Evolutionary conservation across 2,888 invertebrate species (phyloP), one percentile per base, ranked within the genome.

Genomic region (Ganaspis brasiliensis): DNA sequence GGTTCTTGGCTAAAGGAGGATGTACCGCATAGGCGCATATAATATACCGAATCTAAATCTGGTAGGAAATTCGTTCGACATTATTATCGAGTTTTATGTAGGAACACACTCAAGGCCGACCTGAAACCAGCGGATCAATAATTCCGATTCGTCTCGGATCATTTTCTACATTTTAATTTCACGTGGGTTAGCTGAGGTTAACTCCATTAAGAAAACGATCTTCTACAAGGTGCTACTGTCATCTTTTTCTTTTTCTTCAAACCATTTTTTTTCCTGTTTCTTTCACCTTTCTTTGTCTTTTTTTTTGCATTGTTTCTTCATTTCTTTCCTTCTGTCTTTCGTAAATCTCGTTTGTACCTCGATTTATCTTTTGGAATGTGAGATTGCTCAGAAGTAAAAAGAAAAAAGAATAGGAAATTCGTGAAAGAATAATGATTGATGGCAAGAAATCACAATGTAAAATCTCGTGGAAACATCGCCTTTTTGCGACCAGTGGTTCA

Each of bases 121-220:
- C 45, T 67, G 67, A 67, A 81, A 84, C 82, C 79, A 79, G 72
- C 74, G 81, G 81, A 89, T 88, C 87, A 81, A 87, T 87, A 87
- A 88, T 83, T 74, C 79, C 81, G 84, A 88, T 88, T 86, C 83
- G 88, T 78, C 80, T 61, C 86, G 85, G 85, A 85, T 87, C 81
- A 85, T 88, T 87, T 86, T 87, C 86, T 81, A 84, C 83, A 67
- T 87, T 89, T 88, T 87, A 89, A 89, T 89, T 89, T 89, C 85
- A 84, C 81, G 74, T 79, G 70, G 86, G 86, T 87, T 86, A 84
- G 84, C 79, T 78, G 82, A 76, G 87, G 87, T 86, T 86, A 88
- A 88, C 85, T 83, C 88, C 88, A 89, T 89, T 87, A 89, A 87
- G 81, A 67, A 74, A 56, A 78, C 77, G 67, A 73, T 80, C 81